A percentile compares a stretch with the other conserved stretches of the same genome.
Conservation (phyloP, 2,797 vertebrate genomes). For the Esox masquinongy region DNA sequence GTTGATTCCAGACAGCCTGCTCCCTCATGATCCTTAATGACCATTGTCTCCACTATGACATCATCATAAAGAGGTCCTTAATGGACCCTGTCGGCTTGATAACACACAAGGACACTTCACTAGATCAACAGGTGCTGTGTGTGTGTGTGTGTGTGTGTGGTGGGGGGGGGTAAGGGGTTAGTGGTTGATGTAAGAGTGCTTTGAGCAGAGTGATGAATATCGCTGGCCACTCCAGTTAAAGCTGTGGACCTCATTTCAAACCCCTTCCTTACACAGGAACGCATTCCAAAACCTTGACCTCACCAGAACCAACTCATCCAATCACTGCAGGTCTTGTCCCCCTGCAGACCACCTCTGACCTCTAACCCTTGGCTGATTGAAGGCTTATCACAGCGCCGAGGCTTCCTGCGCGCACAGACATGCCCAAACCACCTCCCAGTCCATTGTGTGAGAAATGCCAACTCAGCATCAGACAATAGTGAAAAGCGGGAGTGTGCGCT, state of each 20-base stretch:
- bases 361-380: slow-evolving; percentile 31
- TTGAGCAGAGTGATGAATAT: slow-evolving; percentile 12
- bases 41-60: slow-evolving; percentile 39
- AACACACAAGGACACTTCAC: slow-evolving; percentile 29
- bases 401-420: slow-evolving; percentile 58
- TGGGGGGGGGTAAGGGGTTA: too few relatives aligned
- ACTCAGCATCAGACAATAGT: slow-evolving; percentile 31
- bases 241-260: neutral
- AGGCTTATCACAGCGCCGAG: slow-evolving; percentile 58
- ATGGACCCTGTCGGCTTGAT: slow-evolving; percentile 10
- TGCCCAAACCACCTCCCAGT: slow-evolving; percentile 16
- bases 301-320: slow-evolving; percentile 26
- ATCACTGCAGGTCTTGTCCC: slow-evolving; percentile 10
- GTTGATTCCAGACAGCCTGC: neutral
- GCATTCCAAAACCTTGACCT: slow-evolving; percentile 15
- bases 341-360: slow-evolving; percentile 29
- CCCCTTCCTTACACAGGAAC: slow-evolving; percentile 23
- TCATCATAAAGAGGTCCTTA: slow-evolving; percentile 4
- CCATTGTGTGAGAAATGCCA: slow-evolving; percentile 35
- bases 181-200: slow-evolving; percentile 9
- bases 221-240: slow-evolving; percentile 8
- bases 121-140: slow-evolving; percentile 49
- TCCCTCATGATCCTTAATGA: slow-evolving; percentile 34
- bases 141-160: slow-evolving; percentile 27
- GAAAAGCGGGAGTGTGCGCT: slow-evolving; percentile 8